Conservation (phyloP, 1,140 invertebrate species). For the Scylla paramamosain region DNA sequence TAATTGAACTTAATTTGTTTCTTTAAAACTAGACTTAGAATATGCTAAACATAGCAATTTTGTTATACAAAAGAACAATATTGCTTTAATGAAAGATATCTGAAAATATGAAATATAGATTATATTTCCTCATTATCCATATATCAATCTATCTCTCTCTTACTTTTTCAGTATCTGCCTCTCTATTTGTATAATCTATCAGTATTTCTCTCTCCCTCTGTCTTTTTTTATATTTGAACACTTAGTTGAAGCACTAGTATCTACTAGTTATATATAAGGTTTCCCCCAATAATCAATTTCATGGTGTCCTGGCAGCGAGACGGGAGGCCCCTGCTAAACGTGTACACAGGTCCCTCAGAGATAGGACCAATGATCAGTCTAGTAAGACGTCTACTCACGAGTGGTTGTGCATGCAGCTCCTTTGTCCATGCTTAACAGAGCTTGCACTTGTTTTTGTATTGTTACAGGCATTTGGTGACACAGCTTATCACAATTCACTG, state of each 20-base stretch:
- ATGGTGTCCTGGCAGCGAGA: conserved; percentile 56
- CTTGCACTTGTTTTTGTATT: not conserved
- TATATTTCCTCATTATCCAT: too few species aligned
- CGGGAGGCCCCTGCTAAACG: conserved; percentile 55
- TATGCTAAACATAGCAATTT: not conserved
- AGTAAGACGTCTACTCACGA: conserved; percentile 64
- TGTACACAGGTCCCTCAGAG: conserved; percentile 54
- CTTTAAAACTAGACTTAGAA: not conserved
- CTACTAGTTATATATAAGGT: too few species aligned
- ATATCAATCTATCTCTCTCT: too few species aligned
- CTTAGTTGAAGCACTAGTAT: not conserved
- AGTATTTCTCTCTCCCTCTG: too few species aligned
- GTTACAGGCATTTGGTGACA: not conserved
- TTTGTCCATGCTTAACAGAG: not conserved
- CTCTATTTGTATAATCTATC: too few species aligned
- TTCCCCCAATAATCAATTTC: conserved; percentile 28
- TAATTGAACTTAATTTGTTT: not conserved
- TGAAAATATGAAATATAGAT: too few species aligned
- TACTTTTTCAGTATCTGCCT: too few species aligned
- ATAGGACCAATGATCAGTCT: conserved; percentile 39
- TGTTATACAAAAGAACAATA: not conserved
- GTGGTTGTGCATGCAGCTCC: conserved; percentile 56
- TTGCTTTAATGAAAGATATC: too few species aligned
- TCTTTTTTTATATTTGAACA: not conserved
- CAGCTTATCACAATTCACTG: not conserved